These are phyloP conservation scores for Arion vulgaris DNA, from an alignment of 1,140 invertebrate genomes.

Conservation along the genomic window DNA sequence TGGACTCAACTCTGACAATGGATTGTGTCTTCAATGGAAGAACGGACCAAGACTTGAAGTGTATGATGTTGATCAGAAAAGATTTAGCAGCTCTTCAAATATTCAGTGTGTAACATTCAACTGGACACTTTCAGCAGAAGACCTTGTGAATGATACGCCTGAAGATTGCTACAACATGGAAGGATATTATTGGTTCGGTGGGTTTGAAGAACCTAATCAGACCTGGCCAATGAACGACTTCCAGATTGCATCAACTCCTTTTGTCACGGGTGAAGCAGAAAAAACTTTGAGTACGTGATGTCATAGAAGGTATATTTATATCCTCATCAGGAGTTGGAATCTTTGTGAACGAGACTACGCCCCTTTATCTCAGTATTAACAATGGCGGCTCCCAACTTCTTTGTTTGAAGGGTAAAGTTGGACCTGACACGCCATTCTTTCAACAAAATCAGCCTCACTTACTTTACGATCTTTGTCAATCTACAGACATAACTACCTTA, in stretches of 20 bases:
- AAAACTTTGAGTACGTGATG: slow-evolving; percentile 44
- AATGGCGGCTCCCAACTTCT: slow-evolving; percentile 50
- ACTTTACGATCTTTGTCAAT: slow-evolving; percentile 59
- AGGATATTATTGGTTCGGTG: slow-evolving; percentile 64
- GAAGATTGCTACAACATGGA: slow-evolving; percentile 61
- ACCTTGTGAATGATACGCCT: not conserved
- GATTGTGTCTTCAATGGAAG: not conserved
- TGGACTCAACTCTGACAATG: not conserved
- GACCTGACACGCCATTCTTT: slow-evolving; percentile 51
- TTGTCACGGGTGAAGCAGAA: slow-evolving; percentile 49
- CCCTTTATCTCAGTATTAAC: slow-evolving; percentile 66
- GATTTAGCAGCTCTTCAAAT: not conserved
- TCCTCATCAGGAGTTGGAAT: slow-evolving; percentile 66
- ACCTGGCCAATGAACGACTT: slow-evolving; percentile 39
- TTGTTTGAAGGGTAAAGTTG: slow-evolving; percentile 57
- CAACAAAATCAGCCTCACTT: slow-evolving; percentile 46
- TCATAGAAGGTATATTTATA: slow-evolving; percentile 65
- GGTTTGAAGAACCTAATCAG: slow-evolving; percentile 60
- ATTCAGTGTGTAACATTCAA: not conserved
- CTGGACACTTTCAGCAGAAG: not conserved
- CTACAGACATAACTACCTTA: slow-evolving; percentile 48
- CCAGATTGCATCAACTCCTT: slow-evolving; percentile 48
- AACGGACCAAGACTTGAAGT: not conserved
- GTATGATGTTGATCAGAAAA: not conserved
- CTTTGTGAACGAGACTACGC: slow-evolving; percentile 58